Base-by-base conservation (phyloP, 2,888 invertebrate species). In the Hypomecis atomaria region DNA sequence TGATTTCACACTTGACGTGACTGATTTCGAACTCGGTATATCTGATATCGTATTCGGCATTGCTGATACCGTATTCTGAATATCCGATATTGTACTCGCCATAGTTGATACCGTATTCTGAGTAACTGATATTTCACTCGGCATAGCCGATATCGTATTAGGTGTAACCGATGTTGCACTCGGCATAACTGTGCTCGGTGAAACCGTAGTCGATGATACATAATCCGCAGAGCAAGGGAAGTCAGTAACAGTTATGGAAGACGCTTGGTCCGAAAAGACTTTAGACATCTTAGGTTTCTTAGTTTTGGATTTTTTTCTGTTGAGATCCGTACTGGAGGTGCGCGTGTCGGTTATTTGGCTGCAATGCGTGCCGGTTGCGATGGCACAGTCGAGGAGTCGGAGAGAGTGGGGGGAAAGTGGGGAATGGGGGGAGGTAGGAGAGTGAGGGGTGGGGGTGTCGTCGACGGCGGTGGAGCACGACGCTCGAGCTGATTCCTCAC, bases 391-490 rank as follows among this genome's bases (percentile, higher is more conserved):
- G 47, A 36, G 6, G 34, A 42, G n/a, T 34, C 48, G n/a, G 55
- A 55, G 10, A 37, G 45, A 0, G 37, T 57, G 65, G 5, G 69
- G 52, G 7, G 45, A 48, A n/a, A n/a, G n/a, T n/a, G 37, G 71
- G 6, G 66, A 54, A 36, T 57, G 65, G 5, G 69, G 52, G 7
- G 45, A 48, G 42, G 56, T 59, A 36, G 65, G 42, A 64, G 43
- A 37, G 23, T 13, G 37, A 8, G 59, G 36, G 38, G 72, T 62
- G 5, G 74, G 67, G 6, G 61, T 53, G 58, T 78, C 74, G 5
- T 13, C 47, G 8, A 71, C 72, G 7, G 77, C 75, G n/a, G 73
- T 73, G 6, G 78, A 81, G 61, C 80, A 78, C 1, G 82, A 79
- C 1, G 82, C 78, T 36, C 73, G 76, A 48, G 75, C 75, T 10